Base-by-base conservation (phyloP, 2,888 invertebrate genomes). In the Drosophila kokeensis region DNA sequence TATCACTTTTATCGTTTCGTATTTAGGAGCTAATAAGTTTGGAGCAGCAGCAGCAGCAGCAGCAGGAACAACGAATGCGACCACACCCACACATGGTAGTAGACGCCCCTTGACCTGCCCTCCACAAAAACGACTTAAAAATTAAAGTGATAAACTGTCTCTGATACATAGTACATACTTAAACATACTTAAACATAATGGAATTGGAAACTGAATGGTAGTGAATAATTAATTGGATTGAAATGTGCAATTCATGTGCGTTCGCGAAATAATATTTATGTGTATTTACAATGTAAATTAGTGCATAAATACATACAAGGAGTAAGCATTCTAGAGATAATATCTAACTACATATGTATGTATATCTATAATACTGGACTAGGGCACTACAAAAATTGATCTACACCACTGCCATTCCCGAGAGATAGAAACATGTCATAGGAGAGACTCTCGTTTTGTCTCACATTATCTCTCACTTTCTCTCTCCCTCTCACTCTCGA, bases 1-100 rank as follows among this genome's bases (percentile, higher is more conserved):
- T 91, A 66, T 93, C 93, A 71, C 90, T 93, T 83, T 87, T 93
- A 82, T 93, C 93, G 64, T 92, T 93, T 91, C 93, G 93, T 81
- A 93, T 93, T 87, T 92, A 87, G 76, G 52, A 63, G 45, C 54
- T 65, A 34, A 27, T 36, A 36, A 54, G 34, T 21, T 36, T 63
- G 34, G 58, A 58, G 58, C 57, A 59, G 48, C 40, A 59, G 52
- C 69, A 65, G 48, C 58, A 53, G 50, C 68, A 64, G 50, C 55
- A 57, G 61, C 68, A 69, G 78, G 70, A 66, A 84, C 85, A 87
- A 85, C 85, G 85, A 84, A 85, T 50, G 62, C 65, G 79, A 69
- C 66, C 54, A 59, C 64, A 59, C 24, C 52, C 59, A 27, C 50
- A 45, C 34, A 40, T 62, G 21, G 21, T 52, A 42, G 63, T 36